Conservation (phyloP, 2,113 vertebrate genomes). For the Garra rufa region DNA sequence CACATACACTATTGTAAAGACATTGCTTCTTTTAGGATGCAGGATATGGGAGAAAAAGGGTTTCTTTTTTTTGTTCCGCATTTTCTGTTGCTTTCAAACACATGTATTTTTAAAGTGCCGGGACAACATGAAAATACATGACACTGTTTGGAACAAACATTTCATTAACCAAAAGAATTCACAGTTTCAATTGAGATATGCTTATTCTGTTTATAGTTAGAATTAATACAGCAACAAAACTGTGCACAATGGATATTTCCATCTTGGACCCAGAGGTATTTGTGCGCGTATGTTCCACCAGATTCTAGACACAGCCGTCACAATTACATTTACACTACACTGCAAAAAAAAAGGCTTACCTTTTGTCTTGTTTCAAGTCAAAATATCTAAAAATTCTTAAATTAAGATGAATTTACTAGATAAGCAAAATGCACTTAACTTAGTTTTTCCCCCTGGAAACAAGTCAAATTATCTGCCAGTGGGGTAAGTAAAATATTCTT, state of each 20-base stretch:
- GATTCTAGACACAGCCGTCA: background rate
- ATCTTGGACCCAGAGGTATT: constrained; percentile 5
- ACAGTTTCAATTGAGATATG: constrained; percentile 64
- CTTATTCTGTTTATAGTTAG: constrained; percentile 46
- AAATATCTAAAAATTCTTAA: too few species aligned
- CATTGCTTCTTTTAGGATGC: constrained; percentile 43
- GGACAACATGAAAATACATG: constrained; percentile 58
- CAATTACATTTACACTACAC: background rate
- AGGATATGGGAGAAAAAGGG: background rate
- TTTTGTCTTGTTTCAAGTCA: too few species aligned
- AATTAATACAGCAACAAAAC: constrained; percentile 2
- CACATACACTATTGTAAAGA: constrained; percentile 55
- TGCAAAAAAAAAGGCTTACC: too few species aligned
- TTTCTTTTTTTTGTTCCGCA: constrained; percentile 38
- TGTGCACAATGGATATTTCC: background rate
- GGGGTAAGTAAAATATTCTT: too few species aligned
- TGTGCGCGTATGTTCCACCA: background rate
- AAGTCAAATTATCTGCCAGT: too few species aligned
- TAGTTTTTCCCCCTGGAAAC: too few species aligned
- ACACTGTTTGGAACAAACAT: constrained; percentile 7
- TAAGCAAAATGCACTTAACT: too few species aligned
- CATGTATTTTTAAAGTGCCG: constrained; percentile 72
- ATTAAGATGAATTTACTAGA: too few species aligned
- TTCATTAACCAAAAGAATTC: constrained; percentile 48
- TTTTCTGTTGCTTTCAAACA: constrained; percentile 63